Percentiles rank a stretch among this genome's conserved stretches.
phyloP scores from a whole-genome alignment of 2,888 invertebrate genomes.

The Polylopha cassiicola region DNA sequence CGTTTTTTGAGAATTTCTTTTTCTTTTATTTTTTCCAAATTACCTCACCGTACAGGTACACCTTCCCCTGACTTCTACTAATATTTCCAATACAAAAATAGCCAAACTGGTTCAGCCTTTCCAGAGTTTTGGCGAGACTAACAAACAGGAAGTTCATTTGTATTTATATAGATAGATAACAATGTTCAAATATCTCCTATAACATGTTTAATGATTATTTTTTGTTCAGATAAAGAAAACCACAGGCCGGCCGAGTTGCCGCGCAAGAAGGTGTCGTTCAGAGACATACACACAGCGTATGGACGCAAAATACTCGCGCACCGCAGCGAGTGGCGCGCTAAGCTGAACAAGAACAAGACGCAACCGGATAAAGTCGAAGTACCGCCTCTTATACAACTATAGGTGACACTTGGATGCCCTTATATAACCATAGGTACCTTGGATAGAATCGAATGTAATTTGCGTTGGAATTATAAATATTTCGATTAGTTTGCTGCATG shows the following conservation, averaged over 20 bases:
- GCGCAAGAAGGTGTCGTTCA: constrained; percentile 78
- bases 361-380: constrained; percentile 20
- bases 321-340: constrained; percentile 82
- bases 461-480: no score
- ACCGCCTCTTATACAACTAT: constrained; percentile 55
- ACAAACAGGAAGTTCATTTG: no score
- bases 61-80: no score
- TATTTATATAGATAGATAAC: no score
- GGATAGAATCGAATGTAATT: no score
- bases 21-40: not conserved
- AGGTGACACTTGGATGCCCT: constrained; percentile 4
- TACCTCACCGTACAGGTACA: not conserved
- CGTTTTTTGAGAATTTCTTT: no score
- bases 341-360: constrained; percentile 48
- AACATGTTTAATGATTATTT: constrained; percentile 8
- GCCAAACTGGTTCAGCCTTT: no score
- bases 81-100: no score
- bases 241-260: constrained; percentile 60
- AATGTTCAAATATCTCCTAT: not conserved
- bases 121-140: no score
- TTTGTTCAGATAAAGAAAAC: constrained; percentile 58
- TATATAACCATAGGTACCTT: not conserved
- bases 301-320: constrained; percentile 82
- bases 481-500: no score
- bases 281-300: constrained; percentile 83